Base-by-base conservation (phyloP, 2,113 vertebrate genomes). In the Phocoena phocoena region DNA sequence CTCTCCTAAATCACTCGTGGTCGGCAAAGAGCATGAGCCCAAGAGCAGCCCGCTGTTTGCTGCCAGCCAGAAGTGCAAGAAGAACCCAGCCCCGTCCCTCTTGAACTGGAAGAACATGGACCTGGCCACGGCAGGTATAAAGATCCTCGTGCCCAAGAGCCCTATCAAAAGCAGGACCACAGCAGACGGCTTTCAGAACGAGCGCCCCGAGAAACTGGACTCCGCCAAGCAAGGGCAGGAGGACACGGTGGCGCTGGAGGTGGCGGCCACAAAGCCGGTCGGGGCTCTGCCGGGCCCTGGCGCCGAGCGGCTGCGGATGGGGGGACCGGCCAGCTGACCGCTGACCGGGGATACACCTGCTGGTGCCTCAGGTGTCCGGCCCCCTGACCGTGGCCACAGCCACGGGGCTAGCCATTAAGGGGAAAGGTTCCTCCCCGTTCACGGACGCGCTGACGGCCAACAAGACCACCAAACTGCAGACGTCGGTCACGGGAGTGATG, bases 111-210 rank as follows among this genome's bases (percentile, higher is more conserved):
- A 99, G 98, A 99, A 99, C 50, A 98, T 99, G 99, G 99, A 99
- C 98, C 99, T 99, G 62, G 98, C 99, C 63, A 99, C 99, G 97
- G 99, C 99, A 33, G 99, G 99, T 83, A 99, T 99, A 94, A 99
- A 99, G 99, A 99, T 99, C 86, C 99, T 99, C 63, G 99, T 99
- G 96, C 99, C 99, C 50, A 99, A 99, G 98, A 99, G 99, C 97
- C 99, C 99, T 9, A 99, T 99, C 98, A 99, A 99, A 97, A 99
- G 98, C 97, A 99, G 99, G 79, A 99, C 98, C 80, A 97, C 99
- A 36, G 98, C 99, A 0, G 99, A 99, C 80, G 99, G 99, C 92
- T 99, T 99, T 77, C 99, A 99, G 53, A 99, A 98, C 0, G 99
- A 99, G 98, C 99, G 99, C 79, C 99, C 99, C 0, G 99, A 99